Evolutionary conservation across 2,113 vertebrate species (phyloP).

Genomic region (Sylvietta virens): DNA sequence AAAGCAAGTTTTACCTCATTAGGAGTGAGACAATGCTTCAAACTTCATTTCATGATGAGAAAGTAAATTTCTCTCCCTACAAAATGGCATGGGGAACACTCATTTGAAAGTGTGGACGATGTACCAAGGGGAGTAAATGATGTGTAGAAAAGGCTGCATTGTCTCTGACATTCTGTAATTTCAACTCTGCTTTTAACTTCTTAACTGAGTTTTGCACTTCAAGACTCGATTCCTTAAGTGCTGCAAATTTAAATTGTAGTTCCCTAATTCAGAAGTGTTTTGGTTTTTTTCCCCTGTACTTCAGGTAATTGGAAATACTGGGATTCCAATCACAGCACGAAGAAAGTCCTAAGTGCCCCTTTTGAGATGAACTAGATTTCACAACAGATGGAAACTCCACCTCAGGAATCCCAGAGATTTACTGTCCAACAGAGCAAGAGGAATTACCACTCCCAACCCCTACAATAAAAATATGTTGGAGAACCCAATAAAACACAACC

Average conservation of each 20-base stretch:
- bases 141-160: not conserved
- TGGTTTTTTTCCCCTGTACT: accelerated
- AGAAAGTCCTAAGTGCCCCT: not conserved
- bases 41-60: not conserved
- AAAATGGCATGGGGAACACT: not conserved
- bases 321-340: not conserved
- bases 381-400: not conserved
- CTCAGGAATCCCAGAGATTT: not conserved
- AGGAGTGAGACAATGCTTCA: not conserved
- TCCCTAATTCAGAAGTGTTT: not conserved
- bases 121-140: not conserved
- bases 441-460: not conserved
- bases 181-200: not conserved
- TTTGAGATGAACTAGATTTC: not conserved
- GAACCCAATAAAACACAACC: not conserved
- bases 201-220: not conserved
- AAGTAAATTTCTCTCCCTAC: not conserved
- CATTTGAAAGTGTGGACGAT: not conserved
- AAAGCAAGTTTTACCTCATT: not conserved
- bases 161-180: not conserved
- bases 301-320: not conserved
- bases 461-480: not conserved
- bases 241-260: not conserved
- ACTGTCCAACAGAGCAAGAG: not conserved
- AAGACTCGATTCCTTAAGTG: not conserved